A percentile compares a stretch with the other conserved stretches of the same genome.
Conservation (phyloP, 37 sponge, comb jelly and placozoan species). For the Aplysina aerophoba region DNA sequence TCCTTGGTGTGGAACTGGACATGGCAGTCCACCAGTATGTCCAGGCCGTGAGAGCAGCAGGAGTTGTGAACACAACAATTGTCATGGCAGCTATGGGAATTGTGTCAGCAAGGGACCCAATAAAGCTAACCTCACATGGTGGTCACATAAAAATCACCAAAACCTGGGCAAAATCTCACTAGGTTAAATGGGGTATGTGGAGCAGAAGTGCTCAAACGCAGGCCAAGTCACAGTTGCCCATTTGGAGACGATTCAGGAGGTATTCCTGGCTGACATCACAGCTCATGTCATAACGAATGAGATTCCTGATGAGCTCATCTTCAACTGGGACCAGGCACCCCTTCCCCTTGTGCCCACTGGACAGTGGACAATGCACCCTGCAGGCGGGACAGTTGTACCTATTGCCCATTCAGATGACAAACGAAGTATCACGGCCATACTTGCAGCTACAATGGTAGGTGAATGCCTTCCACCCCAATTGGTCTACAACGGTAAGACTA, state of each 20-base stretch:
- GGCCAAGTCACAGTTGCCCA: conserved; percentile 27
- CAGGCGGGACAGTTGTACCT: conserved; percentile 11
- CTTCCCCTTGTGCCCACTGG: conserved; percentile 9
- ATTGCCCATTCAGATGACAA: conserved; percentile 13
- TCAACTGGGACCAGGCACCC: conserved; percentile 7
- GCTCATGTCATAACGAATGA: neutral
- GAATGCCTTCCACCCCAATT: conserved; percentile 25
- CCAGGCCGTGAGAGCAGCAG: neutral
- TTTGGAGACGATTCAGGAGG: conserved; percentile 23
- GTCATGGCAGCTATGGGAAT: conserved; percentile 35
- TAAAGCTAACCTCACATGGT: conserved; percentile 15
- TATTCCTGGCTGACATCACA: conserved; percentile 42
- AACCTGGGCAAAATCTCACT: neutral
- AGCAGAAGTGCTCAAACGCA: conserved; percentile 39
- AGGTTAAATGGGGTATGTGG: conserved; percentile 27
- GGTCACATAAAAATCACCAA: conserved; percentile 16
- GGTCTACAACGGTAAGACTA: conserved; percentile 22
- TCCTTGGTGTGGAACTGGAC: conserved; percentile 28
- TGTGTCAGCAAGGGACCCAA: neutral
- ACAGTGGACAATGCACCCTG: conserved; percentile 25
- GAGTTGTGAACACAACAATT: conserved; percentile 36
- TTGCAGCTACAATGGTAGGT: conserved; percentile 31
- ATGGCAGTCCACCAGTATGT: conserved; percentile 21
- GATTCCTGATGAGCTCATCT: conserved; percentile 12
- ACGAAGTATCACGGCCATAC: conserved; percentile 17